These are phyloP conservation scores for Doris montereyensis DNA, from an alignment of 2,888 invertebrate species.

Conservation along the genomic window DNA sequence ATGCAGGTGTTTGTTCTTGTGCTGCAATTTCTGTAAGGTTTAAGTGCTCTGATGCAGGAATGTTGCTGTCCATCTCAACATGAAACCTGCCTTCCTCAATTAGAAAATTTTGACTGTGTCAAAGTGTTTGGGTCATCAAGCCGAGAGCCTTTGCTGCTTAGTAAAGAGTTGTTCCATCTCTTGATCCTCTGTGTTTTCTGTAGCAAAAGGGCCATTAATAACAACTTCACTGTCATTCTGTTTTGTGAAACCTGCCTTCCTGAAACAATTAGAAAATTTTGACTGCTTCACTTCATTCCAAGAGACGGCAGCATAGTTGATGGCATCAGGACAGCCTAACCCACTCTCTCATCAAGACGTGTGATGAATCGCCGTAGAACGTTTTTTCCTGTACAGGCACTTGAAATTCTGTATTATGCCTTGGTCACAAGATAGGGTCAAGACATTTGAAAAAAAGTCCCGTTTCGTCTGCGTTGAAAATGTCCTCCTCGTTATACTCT, in stretches of 20 bases:
- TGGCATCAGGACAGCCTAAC: neutral
- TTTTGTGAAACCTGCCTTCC: too few species aligned
- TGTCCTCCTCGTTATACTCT: constrained; percentile 7
- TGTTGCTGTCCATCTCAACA: too few species aligned
- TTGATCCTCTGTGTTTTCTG: too few species aligned
- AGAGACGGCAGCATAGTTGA: constrained; percentile 20
- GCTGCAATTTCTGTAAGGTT: too few species aligned
- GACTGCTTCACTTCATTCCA: constrained; percentile 6
- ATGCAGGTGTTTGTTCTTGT: too few species aligned
- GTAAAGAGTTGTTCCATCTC: constrained; percentile 2
- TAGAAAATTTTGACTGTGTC: neutral
- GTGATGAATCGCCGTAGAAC: too few species aligned
- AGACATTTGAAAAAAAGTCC: constrained; percentile 1
- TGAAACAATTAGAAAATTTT: constrained; percentile 6
- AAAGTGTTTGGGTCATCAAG: constrained; percentile 2
- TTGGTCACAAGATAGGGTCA: neutral
- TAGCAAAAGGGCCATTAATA: neutral
- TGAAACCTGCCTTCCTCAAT: too few species aligned
- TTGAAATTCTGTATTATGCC: neutral
- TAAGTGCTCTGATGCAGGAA: too few species aligned
- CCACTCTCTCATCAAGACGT: constrained; percentile 13
- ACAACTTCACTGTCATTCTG: constrained; percentile 4
- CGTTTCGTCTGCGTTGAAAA: constrained; percentile 1
- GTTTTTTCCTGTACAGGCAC: too few species aligned
- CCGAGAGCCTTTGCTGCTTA: constrained; percentile 14